Base-by-base conservation (phyloP, 1,140 invertebrate species). In the Streblospio benedicti region DNA sequence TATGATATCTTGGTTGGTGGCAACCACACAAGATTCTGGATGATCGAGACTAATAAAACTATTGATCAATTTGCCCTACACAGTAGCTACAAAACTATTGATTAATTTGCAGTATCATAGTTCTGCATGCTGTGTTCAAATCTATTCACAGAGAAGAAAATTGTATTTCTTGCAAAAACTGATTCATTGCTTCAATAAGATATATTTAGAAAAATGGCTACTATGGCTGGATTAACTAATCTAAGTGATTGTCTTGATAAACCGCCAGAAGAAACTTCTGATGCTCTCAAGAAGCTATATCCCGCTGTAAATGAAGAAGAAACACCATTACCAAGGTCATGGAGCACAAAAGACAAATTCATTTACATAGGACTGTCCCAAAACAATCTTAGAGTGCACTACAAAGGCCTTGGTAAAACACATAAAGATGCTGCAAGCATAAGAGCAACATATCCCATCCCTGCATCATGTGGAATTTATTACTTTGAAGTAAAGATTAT, bases 401-500 rank as follows among this genome's bases (percentile, higher is more conserved):
- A 98, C 83, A 97, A 97, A 92, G 95, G 94, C 67, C 85, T 90
- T 75, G 93, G 93, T 52, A 97, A 97, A 80, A 92, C 88, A 57
- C 92, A 96, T 79, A 95, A 93, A 81, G 94, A 99, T 83, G 93
- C 94, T 56, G 94, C 95, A 20, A 95, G 93, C 76, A 93, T 99
- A 54, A 85, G 96, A 71, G 93, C 96, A 57, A 93, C 89, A 4
- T 87, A 96, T 75, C 86, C 93, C 0, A 99, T 99, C 71, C 97
- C 97, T 55, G 86, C 91, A 2, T 85, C 91, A n/a, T 98, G 95
- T 81, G 94, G 95, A 31, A 83, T 99, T 2, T 99, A 98, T 78
- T 99, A 99, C 80, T 99, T 97, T 81, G 97, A 99, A 82, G 93
- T 99, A 54, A 93, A 92, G 76, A 95, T 99, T 68, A 90, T 98